Conservation (phyloP, 2,113 vertebrate genomes). For the Tetrao urogallus region DNA sequence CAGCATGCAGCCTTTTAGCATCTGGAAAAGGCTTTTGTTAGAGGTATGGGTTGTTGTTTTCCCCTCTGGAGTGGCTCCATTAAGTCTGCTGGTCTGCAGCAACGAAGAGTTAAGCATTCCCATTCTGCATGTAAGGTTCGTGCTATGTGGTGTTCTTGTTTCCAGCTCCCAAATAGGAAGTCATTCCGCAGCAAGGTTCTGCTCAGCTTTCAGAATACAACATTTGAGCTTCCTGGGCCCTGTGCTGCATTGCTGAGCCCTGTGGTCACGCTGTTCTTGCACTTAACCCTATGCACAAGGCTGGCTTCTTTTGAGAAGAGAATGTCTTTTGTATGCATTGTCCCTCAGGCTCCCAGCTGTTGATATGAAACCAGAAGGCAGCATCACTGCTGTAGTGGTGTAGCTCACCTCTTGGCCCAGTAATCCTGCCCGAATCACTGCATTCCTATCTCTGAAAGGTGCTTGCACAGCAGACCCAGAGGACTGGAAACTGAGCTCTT, state of each 20-base stretch:
- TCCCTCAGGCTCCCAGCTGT: neutral
- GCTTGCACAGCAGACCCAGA: neutral
- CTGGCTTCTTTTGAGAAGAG: neutral
- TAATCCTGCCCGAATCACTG: neutral
- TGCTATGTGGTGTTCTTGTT: neutral
- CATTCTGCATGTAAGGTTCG: fast-evolving
- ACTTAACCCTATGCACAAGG: neutral
- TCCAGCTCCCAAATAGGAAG: neutral
- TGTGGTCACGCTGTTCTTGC: neutral
- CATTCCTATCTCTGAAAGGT: neutral
- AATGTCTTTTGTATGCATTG: neutral
- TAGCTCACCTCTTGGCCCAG: neutral
- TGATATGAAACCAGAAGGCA: neutral
- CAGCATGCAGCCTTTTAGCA: constrained; percentile 13
- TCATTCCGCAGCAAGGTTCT: fast-evolving
- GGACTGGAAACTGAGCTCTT: neutral
- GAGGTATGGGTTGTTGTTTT: neutral
- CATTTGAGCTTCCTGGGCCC: neutral
- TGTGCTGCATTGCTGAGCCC: neutral
- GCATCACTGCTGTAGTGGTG: neutral
- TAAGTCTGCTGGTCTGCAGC: neutral
- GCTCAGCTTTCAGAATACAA: neutral
- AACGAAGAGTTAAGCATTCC: fast-evolving
- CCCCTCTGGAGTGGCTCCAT: constrained; percentile 19
- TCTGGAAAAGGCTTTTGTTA: constrained; percentile 45